Percentiles rank a stretch among this genome's conserved stretches.
These are phyloP conservation scores for Thamnaconus septentrionalis DNA, from an alignment of 2,113 vertebrate genomes.

Conservation along the genomic window DNA sequence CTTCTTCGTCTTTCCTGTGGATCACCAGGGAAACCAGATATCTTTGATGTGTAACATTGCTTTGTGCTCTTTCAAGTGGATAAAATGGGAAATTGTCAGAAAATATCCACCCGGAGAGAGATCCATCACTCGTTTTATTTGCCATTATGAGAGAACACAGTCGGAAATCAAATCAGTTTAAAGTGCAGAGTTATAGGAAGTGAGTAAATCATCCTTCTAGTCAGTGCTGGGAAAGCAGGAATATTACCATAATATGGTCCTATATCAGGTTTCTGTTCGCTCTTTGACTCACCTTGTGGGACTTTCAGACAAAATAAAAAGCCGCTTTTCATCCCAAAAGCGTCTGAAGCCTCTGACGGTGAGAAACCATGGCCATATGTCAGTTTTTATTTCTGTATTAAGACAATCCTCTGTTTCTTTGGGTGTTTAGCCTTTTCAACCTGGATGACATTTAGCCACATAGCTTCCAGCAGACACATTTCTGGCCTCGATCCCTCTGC, in stretches of 20 bases:
- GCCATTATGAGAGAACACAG: conserved; percentile 11
- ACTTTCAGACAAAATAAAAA: conserved; percentile 17
- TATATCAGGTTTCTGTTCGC: conserved; percentile 33
- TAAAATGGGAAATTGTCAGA: not conserved
- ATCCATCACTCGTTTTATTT: conserved; percentile 13
- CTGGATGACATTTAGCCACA: too few species aligned
- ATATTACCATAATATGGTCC: conserved; percentile 20
- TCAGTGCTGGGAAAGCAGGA: conserved; percentile 32
- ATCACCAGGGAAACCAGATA: conserved; percentile 14
- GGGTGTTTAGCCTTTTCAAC: too few species aligned
- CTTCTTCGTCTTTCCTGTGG: not conserved
- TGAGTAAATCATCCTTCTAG: conserved; percentile 29
- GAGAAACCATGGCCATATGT: not conserved
- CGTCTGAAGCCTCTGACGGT: conserved; percentile 1
- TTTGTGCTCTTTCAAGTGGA: conserved; percentile 9
- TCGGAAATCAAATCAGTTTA: conserved; percentile 25
- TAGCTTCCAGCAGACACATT: not conserved
- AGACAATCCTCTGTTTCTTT: too few species aligned
- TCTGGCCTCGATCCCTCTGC: not conserved
- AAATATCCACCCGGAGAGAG: not conserved
- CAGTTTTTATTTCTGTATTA: too few species aligned
- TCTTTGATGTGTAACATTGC: conserved; percentile 9
- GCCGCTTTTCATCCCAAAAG: not conserved
- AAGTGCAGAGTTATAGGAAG: conserved; percentile 11
- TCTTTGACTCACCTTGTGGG: not conserved